These are phyloP conservation scores for Sphenopsis melanotis DNA, from an alignment of 2,797 vertebrate genomes.

Conservation along the genomic window DNA sequence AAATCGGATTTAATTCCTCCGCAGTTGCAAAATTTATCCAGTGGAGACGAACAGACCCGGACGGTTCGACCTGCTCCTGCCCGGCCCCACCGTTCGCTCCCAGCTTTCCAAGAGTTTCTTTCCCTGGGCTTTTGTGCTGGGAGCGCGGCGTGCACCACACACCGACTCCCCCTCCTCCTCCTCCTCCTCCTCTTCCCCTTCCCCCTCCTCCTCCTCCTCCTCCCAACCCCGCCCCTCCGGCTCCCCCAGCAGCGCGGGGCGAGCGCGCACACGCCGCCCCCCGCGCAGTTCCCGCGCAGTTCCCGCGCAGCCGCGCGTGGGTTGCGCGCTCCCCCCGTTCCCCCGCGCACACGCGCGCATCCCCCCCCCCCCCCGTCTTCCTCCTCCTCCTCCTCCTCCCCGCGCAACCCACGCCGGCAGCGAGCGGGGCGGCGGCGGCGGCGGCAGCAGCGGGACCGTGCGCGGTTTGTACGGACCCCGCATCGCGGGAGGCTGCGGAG, in stretches of 20 bases:
- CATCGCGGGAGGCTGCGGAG: background rate
- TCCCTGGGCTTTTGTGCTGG: slow-evolving; percentile 50
- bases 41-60: slow-evolving; percentile 6
- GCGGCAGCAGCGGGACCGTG: background rate
- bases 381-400: background rate
- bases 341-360: background rate
- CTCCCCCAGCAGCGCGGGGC: background rate
- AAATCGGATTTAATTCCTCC: slow-evolving; percentile 49
- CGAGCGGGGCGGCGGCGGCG: background rate
- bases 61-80: slow-evolving; percentile 33
- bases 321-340: background rate
- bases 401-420: background rate
- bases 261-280: background rate
- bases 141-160: slow-evolving; percentile 62
- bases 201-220: background rate
- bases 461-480: background rate
- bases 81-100: slow-evolving; percentile 22
- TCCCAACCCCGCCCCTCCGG: background rate
- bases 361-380: background rate
- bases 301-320: background rate
- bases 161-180: background rate
- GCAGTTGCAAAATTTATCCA: slow-evolving; percentile 40
- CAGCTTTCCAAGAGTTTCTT: slow-evolving; percentile 52
- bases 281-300: background rate
- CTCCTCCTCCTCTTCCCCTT: accelerated